Evolutionary conservation across 2,113 vertebrate species (phyloP).

Genomic region (Centropus bengalensis): DNA sequence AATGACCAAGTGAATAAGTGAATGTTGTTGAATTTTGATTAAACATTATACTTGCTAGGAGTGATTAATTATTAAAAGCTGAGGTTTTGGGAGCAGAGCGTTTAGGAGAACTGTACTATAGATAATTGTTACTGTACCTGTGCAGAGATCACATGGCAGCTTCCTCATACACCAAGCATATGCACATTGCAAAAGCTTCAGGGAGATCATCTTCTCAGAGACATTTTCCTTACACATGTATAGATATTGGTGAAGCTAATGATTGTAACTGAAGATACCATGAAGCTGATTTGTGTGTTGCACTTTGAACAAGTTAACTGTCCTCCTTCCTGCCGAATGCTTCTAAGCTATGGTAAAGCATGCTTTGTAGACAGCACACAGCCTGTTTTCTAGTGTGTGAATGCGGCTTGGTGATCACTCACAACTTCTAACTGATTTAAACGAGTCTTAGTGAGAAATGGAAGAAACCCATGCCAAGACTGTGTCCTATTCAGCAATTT

Average conservation of each 20-base stretch:
- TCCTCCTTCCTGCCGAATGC: not conserved
- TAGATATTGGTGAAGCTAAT: not conserved
- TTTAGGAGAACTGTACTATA: not conserved
- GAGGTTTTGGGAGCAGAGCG: not conserved
- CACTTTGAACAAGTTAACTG: not conserved
- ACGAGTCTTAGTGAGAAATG: not conserved
- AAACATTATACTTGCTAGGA: not conserved
- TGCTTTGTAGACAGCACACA: not conserved
- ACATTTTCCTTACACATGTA: not conserved
- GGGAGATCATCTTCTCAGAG: not conserved
- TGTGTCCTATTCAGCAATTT: not conserved
- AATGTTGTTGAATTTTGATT: not conserved
- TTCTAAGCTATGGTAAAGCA: not conserved
- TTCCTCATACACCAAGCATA: not conserved
- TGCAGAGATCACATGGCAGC: fast-evolving
- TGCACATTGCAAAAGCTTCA: not conserved
- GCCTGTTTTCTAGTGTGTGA: not conserved
- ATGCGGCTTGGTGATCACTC: not conserved
- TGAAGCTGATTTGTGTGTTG: not conserved
- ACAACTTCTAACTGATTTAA: not conserved
- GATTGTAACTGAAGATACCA: not conserved
- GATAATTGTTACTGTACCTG: not conserved
- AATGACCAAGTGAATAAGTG: not conserved
- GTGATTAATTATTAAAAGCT: not conserved
- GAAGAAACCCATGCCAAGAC: not conserved